phyloP scores from a whole-genome alignment of 1,140 invertebrate genomes.

The Formica exsecta region DNA sequence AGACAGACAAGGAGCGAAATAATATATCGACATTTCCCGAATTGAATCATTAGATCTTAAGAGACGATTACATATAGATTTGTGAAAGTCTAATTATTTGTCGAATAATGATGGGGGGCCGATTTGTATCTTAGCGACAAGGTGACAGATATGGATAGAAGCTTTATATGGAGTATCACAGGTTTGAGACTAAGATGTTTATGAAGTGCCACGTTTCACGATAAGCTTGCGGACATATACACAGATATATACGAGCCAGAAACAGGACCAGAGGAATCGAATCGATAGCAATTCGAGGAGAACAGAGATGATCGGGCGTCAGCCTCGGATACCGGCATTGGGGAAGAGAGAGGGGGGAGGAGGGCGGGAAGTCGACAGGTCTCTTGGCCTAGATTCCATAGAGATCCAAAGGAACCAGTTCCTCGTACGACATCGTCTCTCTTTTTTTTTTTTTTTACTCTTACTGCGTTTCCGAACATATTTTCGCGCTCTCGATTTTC shows the following conservation, averaged over 20 bases:
- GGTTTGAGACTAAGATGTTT: constrained; percentile 35
- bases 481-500: constrained; percentile 29
- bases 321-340: neutral
- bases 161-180: neutral
- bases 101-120: neutral
- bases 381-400: constrained; percentile 11
- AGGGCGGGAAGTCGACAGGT: neutral
- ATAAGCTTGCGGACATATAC: constrained; percentile 27
- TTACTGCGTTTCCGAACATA: neutral
- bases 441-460: neutral
- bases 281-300: constrained; percentile 48
- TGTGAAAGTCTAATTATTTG: neutral
- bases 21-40: neutral
- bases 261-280: constrained; percentile 20
- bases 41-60: neutral
- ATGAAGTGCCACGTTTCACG: constrained; percentile 32
- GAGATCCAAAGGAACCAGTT: neutral
- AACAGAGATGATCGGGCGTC: constrained; percentile 31
- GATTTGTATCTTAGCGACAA: neutral
- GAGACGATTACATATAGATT: neutral
- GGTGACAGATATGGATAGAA: neutral
- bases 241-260: neutral
- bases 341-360: neutral
- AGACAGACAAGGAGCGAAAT: no score
- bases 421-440: neutral